Conservation (phyloP, 2,888 invertebrate genomes). For the Bembecia ichneumoniformis region DNA sequence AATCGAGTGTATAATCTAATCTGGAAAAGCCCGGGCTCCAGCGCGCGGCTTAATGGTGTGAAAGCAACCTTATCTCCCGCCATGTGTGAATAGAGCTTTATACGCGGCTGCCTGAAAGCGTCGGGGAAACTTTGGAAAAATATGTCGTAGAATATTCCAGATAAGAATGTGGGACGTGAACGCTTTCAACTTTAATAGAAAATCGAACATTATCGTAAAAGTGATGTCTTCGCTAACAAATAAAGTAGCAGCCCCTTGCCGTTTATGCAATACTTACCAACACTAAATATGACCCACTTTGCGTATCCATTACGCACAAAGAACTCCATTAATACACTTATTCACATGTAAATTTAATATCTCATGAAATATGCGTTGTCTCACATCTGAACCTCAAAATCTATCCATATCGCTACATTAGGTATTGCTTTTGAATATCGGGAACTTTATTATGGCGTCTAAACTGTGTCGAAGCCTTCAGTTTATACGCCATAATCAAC, state of each 20-base stretch:
- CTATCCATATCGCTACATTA: no score
- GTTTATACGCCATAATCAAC: no score
- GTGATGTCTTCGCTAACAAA: conserved; percentile 70
- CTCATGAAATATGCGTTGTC: no score
- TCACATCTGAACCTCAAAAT: no score
- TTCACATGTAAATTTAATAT: no score
- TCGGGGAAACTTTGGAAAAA: conserved; percentile 73
- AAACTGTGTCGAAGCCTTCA: no score
- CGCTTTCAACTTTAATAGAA: conserved; percentile 73
- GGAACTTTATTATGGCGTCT: no score
- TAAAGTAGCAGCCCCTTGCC: conserved; percentile 10
- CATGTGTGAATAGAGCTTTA: conserved; percentile 74
- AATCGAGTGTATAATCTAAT: conserved; percentile 75
- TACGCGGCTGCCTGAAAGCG: conserved; percentile 69
- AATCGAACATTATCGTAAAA: conserved; percentile 72
- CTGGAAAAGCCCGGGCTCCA: conserved; percentile 73
- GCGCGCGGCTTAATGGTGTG: conserved; percentile 72
- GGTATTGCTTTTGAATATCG: no score
- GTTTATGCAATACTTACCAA: not conserved
- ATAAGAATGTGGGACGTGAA: conserved; percentile 71
- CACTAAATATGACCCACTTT: no score
- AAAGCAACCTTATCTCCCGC: conserved; percentile 73
- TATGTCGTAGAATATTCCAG: conserved; percentile 70
- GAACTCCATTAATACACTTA: no score
- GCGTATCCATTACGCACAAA: no score